phyloP scores from a whole-genome alignment of 1,140 invertebrate species.

The Aphelinus certus region DNA sequence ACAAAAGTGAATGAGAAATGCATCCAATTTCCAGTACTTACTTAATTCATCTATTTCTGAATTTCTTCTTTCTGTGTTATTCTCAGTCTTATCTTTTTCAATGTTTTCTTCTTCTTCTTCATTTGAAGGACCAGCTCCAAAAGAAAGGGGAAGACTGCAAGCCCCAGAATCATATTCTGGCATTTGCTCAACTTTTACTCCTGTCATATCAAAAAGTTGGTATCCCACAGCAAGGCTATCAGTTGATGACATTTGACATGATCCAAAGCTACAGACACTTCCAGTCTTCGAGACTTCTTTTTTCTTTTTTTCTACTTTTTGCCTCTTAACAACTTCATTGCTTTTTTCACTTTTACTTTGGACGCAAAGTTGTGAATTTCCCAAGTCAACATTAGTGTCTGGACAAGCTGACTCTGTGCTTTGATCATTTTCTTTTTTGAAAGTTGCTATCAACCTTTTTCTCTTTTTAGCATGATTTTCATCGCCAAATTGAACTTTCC shows the following conservation, averaged over 20 bases:
- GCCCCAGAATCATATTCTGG: no score
- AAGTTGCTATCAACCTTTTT: slow-evolving; percentile 1
- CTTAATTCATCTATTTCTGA: no score
- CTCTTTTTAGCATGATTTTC: background rate
- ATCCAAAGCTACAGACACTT: background rate
- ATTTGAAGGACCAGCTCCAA: slow-evolving; percentile 1
- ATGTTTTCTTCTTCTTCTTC: background rate
- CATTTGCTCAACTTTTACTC: background rate
- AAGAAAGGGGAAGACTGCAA: background rate
- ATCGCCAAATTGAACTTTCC: background rate
- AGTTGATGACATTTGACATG: background rate
- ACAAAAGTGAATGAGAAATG: no score
- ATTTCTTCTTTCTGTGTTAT: no score
- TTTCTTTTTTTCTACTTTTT: background rate
- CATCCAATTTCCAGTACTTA: no score
- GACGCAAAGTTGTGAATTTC: no score
- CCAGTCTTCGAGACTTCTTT: background rate
- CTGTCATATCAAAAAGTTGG: background rate
- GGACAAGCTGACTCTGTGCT: background rate
- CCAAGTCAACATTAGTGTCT: background rate
- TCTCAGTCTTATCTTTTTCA: no score
- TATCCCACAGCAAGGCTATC: slow-evolving; percentile 30
- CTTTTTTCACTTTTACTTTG: background rate
- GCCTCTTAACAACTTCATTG: background rate
- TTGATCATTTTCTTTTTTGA: background rate